Percentiles rank a stretch among this genome's conserved stretches.
Conservation (phyloP, 2,113 vertebrate genomes). For the Xenopus borealis region DNA sequence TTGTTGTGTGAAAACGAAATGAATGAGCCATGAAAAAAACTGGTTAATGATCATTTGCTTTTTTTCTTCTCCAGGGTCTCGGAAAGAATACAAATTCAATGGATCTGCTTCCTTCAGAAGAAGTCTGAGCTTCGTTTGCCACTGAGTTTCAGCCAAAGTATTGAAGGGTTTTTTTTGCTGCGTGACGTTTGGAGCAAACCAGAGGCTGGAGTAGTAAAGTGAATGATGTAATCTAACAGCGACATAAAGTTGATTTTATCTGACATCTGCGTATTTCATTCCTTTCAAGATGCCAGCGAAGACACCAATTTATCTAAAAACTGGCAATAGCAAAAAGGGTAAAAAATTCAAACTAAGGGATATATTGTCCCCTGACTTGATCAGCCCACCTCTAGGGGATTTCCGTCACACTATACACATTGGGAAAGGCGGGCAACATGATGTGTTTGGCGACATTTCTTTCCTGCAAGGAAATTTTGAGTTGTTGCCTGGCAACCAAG, state of each 20-base stretch:
- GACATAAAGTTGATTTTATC: not conserved
- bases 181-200: not conserved
- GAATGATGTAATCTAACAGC: constrained; percentile 23
- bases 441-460: constrained; percentile 95
- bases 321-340: constrained; percentile 89
- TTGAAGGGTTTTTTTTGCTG: no score
- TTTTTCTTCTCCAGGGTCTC: constrained; percentile 28
- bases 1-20: constrained; percentile 37
- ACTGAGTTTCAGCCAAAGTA: not conserved
- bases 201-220: not conserved
- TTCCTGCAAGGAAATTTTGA: constrained; percentile 96
- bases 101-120: not conserved
- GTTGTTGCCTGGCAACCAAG: constrained; percentile 83
- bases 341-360: constrained; percentile 94
- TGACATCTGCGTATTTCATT: not conserved
- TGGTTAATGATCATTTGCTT: constrained; percentile 46
- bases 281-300: constrained; percentile 86
- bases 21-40: constrained; percentile 37
- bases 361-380: constrained; percentile 96
- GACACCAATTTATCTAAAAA: constrained; percentile 95
- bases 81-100: not conserved
- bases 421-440: constrained; percentile 87
- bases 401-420: constrained; percentile 98
- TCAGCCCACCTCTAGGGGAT: constrained; percentile 94
- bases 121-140: not conserved